Conservation (phyloP, 2,888 invertebrate genomes). For the Geophilus truncorum region DNA sequence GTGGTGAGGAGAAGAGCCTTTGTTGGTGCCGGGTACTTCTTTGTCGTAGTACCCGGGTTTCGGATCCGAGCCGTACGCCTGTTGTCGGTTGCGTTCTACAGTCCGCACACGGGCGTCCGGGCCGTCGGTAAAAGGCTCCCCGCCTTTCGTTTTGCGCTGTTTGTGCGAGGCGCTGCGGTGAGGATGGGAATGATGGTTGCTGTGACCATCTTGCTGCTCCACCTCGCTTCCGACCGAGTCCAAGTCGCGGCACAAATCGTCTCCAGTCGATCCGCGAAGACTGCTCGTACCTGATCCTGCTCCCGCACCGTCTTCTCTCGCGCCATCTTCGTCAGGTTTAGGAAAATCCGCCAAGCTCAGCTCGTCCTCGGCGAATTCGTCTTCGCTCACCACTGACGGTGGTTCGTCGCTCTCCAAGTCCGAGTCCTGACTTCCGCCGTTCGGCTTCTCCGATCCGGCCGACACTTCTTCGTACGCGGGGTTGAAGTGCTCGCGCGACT, state of each 20-base stretch:
- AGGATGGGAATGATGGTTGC: too few species aligned
- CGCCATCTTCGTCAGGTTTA: conserved; percentile 28
- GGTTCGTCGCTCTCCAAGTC: conserved; percentile 40
- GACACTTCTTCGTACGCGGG: conserved; percentile 41
- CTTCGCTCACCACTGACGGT: conserved; percentile 40
- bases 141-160: not conserved
- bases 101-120: conserved; percentile 25
- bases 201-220: conserved; percentile 42
- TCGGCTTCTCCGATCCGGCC: conserved; percentile 39
- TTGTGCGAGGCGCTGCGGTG: not conserved
- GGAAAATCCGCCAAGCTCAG: conserved; percentile 40
- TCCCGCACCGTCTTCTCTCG: not conserved
- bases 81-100: conserved; percentile 28
- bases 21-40: not conserved
- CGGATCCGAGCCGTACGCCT: not conserved
- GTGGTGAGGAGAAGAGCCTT: not conserved
- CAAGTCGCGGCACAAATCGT: conserved; percentile 39
- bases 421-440: conserved; percentile 37
- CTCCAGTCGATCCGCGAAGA: conserved; percentile 38
- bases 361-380: conserved; percentile 41
- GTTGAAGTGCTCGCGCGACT: conserved; percentile 39
- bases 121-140: not conserved
- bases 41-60: conserved; percentile 30
- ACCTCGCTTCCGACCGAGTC: conserved; percentile 46
- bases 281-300: conserved; percentile 36